Evolutionary conservation across 2,113 vertebrate genomes (phyloP), one percentile per base, ranked within the genome.

Genomic region (Haplochromis burtoni): DNA sequence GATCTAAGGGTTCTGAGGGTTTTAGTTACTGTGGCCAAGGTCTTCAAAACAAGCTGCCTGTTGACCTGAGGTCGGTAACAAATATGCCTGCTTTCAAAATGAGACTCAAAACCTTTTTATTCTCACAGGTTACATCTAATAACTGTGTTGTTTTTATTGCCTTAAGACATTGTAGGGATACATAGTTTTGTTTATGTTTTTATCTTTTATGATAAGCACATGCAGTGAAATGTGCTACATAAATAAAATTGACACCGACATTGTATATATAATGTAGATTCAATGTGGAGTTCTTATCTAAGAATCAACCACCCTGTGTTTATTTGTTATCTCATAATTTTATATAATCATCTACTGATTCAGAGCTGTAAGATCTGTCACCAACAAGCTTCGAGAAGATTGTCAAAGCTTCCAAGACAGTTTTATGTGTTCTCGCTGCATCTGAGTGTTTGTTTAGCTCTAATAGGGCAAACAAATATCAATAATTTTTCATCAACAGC

Each of bases 401-500:
- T 68, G 63, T 68, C 63, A 68, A 66, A 63, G 26, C 10, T 35
- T 40, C 31, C 21, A 35, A 40, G 47, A 10, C 11, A 14, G 47
- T 40, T 54, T 89, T 59, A 4, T 83, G 42, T 83, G 24, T 81
- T 86, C 33, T 86, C 40, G 4, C 14, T 4, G 7, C 33, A 59
- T 81, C 10, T 47, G 40, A 59, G 66, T 80, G n/a, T 63, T 86
- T 85, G 16, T 68, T 83, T 86, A 57, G 51, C 59, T 73, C 13
- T 82, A 53, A 78, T 8, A 79, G 21, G 19, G 31, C 78, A 89
- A 89, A 89, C 76, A 87, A 87, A 88, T 68, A 91, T 63, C 85
- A 88, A 82, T 82, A 5, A 80, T 84, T 85, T 82, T 49, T 86
- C 83, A 89, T 83, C 40, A 84, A 78, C 90, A 87, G 86, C 90